Percentiles rank a stretch among this genome's conserved stretches.
phyloP scores from a whole-genome alignment of 2,113 vertebrate genomes.

The Entomyzon cyanotis region DNA sequence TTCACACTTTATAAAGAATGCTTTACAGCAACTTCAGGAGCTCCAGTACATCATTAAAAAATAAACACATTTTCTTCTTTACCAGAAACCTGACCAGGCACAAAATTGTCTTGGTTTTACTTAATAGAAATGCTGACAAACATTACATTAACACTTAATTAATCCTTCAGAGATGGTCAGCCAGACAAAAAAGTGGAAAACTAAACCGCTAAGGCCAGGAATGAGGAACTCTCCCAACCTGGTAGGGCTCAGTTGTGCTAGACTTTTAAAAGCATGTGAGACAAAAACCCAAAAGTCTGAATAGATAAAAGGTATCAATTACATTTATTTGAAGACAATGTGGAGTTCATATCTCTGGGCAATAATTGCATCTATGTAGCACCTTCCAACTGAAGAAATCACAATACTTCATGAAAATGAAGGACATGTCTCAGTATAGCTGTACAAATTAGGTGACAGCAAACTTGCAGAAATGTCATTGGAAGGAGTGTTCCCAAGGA shows the following conservation, averaged over 20 bases:
- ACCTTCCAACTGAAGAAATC: background rate
- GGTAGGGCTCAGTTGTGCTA: background rate
- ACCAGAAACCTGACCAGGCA: slow-evolving; percentile 36
- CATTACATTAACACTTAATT: slow-evolving; percentile 52
- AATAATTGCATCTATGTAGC: background rate
- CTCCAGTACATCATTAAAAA: background rate
- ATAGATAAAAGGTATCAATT: background rate
- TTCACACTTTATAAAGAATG: slow-evolving; percentile 32
- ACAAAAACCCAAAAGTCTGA: background rate
- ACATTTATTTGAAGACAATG: background rate
- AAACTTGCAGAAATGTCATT: background rate
- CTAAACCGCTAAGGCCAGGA: background rate
- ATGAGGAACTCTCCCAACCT: background rate
- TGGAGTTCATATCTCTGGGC: background rate
- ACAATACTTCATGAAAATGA: background rate
- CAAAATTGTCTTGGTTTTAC: slow-evolving; percentile 22
- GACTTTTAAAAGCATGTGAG: background rate
- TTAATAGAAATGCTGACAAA: background rate
- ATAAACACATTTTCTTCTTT: slow-evolving; percentile 25
- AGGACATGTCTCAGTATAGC: background rate
- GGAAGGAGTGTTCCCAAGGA: background rate
- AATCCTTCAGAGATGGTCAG: slow-evolving; percentile 4
- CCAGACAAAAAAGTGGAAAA: background rate
- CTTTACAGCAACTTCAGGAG: slow-evolving; percentile 5
- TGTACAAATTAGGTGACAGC: background rate